Percentiles rank a stretch among this genome's conserved stretches.
phyloP scores from a whole-genome alignment of 2,888 invertebrate genomes.

The Cephus spinipes region DNA sequence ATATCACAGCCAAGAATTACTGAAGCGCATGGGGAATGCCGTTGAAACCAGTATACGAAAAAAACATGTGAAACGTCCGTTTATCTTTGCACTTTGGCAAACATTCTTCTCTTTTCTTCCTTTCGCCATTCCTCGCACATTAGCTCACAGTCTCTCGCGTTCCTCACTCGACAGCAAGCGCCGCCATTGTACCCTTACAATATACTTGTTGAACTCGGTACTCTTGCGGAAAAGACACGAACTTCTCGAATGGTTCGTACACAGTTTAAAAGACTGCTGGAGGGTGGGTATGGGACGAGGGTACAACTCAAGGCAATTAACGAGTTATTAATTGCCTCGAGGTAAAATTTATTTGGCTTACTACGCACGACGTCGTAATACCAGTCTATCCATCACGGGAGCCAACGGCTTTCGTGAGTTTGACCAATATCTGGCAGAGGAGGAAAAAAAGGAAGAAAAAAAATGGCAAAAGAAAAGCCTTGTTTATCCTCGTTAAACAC shows the following conservation, averaged over 20 bases:
- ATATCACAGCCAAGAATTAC: neutral
- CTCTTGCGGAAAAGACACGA: neutral
- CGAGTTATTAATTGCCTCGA: neutral
- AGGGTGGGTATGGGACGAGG: neutral
- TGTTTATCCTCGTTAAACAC: neutral
- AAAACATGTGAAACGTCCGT: neutral
- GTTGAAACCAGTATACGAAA: neutral
- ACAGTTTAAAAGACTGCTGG: neutral
- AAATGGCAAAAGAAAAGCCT: neutral
- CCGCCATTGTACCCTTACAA: neutral
- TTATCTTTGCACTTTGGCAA: neutral
- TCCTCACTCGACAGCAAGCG: neutral
- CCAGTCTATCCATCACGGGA: neutral
- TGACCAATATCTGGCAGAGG: neutral
- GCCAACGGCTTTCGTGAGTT: neutral
- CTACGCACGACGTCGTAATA: neutral
- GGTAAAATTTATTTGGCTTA: neutral
- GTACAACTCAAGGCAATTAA: neutral
- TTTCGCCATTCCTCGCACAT: neutral
- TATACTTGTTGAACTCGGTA: neutral
- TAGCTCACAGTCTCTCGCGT: neutral
- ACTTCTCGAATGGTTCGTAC: neutral
- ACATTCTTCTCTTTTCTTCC: neutral
- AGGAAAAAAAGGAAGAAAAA: neutral
- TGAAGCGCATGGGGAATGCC: neutral